Evolutionary conservation across 1,140 invertebrate species (phyloP), one percentile per base, ranked within the genome.

Genomic region (Danaus plexippus): DNA sequence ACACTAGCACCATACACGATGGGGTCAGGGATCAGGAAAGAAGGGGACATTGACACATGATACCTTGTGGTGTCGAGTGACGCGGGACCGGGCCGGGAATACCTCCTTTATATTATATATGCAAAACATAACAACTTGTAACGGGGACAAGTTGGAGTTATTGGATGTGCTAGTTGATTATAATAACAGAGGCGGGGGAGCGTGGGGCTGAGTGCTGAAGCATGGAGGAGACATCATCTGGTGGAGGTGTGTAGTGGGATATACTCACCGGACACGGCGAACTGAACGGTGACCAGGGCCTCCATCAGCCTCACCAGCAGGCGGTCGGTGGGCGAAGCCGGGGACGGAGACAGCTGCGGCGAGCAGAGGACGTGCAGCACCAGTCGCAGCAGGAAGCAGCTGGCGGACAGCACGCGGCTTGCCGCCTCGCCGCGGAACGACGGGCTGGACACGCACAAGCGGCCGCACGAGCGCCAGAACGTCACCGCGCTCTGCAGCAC

Each of bases 391-490:
- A 89, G 66, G 49, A 72, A 73, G 50, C 74, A 81, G 52, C 76
- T 80, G 61, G 84, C 72, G 47, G 64, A 18, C 41, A 85, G 68
- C 54, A 74, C 67, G 3, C 22, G 11, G 12, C 64, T 63, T 1
- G 78, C 77, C 11, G 90, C 65, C 71, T 88, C 80, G 49, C 61
- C 58, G 6, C 90, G 80, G 69, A 91, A 89, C 73, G 86, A 72
- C 0, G 90, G 89, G 59, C 90, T 90, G 68, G 87, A 90, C 9
- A 91, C 62, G 13, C 88, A 88, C 8, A 92, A 75, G 2, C 87
- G 87, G 0, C 90, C 88, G 47, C 88, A 89, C 2, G 89, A 88
- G 64, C 87, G 87, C 91, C 91, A 92, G 43, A 89, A 88, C 12
- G 80, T 85, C 43, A 67, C 69, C 9, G 80, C 67, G 32, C 75